phyloP scores from a whole-genome alignment of 1,140 invertebrate genomes.

The Laupala kohalensis region DNA sequence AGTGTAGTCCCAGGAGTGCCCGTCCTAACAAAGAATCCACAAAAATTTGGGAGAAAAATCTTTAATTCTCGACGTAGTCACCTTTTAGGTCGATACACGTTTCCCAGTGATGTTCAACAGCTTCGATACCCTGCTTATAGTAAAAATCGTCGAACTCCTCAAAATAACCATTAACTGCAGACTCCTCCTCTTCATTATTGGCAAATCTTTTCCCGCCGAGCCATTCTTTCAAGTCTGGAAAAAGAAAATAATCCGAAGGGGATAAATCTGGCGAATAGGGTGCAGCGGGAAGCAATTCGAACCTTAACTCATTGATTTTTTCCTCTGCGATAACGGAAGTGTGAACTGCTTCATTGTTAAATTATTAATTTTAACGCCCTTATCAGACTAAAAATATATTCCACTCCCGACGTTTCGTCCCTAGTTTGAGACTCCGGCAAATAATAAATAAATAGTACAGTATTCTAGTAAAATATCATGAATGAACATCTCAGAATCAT shows the following conservation, averaged over 20 bases:
- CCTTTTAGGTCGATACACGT: not conserved
- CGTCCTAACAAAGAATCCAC: not conserved
- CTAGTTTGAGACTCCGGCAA: too few relatives aligned
- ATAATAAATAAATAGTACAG: too few relatives aligned
- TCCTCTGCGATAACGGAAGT: not conserved
- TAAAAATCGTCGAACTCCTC: slow-evolving; percentile 17
- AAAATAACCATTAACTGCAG: not conserved
- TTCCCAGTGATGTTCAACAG: slow-evolving; percentile 8
- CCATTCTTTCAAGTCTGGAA: not conserved
- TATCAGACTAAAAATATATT: too few relatives aligned
- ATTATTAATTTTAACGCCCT: too few relatives aligned
- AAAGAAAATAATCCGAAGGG: not conserved
- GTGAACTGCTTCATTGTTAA: not conserved
- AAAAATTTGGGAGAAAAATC: too few relatives aligned
- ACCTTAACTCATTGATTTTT: not conserved
- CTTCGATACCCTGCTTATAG: slow-evolving; percentile 18
- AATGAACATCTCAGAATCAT: too few relatives aligned
- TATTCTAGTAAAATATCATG: too few relatives aligned
- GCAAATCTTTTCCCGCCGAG: not conserved
- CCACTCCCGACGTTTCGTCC: too few relatives aligned
- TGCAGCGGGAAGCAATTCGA: not conserved
- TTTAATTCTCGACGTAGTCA: not conserved
- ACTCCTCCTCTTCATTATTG: not conserved
- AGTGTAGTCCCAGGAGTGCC: not conserved
- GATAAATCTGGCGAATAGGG: not conserved